Conservation (phyloP, 2,797 vertebrate genomes). For the Paratrypauchen microcephalus region DNA sequence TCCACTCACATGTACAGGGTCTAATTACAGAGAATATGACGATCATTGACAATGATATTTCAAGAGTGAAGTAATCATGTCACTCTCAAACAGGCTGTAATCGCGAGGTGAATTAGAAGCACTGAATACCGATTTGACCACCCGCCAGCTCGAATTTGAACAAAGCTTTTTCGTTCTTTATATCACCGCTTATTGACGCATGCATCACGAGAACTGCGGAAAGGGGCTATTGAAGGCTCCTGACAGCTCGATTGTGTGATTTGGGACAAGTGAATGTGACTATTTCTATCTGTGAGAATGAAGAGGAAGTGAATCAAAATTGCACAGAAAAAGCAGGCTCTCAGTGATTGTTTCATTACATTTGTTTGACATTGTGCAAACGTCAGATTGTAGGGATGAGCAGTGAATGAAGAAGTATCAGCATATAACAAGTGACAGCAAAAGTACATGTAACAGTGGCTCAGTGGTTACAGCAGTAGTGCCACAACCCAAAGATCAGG, state of each 20-base stretch:
- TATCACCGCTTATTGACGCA: slow-evolving; percentile 55
- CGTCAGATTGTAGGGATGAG: neutral
- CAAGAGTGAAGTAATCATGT: slow-evolving; percentile 63
- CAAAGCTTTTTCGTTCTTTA: slow-evolving; percentile 41
- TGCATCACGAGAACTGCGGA: slow-evolving; percentile 47
- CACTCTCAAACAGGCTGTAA: slow-evolving; percentile 61
- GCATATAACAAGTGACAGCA: neutral
- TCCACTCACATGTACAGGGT: slow-evolving; percentile 21
- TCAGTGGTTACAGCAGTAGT: too few species aligned
- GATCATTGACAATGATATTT: slow-evolving; percentile 54
- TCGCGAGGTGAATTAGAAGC: slow-evolving; percentile 68
- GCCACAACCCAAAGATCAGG: too few species aligned
- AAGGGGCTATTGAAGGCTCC: slow-evolving; percentile 45
- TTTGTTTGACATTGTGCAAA: neutral
- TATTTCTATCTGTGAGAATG: slow-evolving; percentile 39
- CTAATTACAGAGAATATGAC: slow-evolving; percentile 55
- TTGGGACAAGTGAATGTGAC: slow-evolving; percentile 23
- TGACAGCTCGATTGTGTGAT: slow-evolving; percentile 49
- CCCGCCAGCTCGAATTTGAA: slow-evolving; percentile 58
- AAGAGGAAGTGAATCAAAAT: slow-evolving; percentile 11
- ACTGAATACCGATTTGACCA: slow-evolving; percentile 45
- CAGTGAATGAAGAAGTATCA: neutral
- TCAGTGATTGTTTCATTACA: neutral
- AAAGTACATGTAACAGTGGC: too few species aligned
- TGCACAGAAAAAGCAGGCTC: slow-evolving; percentile 5